Base-by-base conservation (phyloP, 2,888 invertebrate genomes). In the Byasa hedistus region DNA sequence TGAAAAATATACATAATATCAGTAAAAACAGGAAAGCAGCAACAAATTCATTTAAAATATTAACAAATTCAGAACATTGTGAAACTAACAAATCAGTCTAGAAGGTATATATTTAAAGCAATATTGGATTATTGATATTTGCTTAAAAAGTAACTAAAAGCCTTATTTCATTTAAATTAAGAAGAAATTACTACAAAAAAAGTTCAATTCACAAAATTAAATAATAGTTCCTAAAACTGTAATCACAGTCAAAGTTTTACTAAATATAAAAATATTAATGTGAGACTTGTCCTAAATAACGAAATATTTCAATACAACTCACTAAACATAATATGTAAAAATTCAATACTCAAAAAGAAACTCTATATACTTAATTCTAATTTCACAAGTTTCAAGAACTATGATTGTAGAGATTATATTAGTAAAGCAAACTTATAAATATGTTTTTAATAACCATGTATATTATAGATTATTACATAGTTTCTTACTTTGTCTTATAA, bases 371-470 rank as follows among this genome's bases (percentile, higher is more conserved):
- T 19, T 7, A 57, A 48, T 57, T 57, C 21, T 32, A 63, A 63
- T 63, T 23, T 56, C 48, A 60, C 48, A 65, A 65, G 56, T 65
- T 65, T 65, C 19, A 59, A 56, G 48, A 60, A 59, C 21, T 59
- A 59, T 39, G 39, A 64, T 21, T 24, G 59, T 59, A 65, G 36
- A 39, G 54, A 44, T 55, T 60, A 65, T 24, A 44, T 54, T 23
- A 51, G 12, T 58, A 32, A 21, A 17, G 27, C 19, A 32, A n/a
- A 36, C 24, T 44, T 61, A 54, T 39, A 55, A 55, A 21, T 3
- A 27, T 54, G 52, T 23, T 22, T 23, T 22, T 57, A 32, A 23
- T 57, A 58, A 44, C 3, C 22, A 8, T 5, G 44, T 58, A 62
- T 23, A 48, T 48, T 23, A n/a, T 21, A 32, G 17, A 23, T 27